Evolutionary conservation across 1,140 invertebrate genomes (phyloP).

Genomic region (Meteorus sp.): DNA sequence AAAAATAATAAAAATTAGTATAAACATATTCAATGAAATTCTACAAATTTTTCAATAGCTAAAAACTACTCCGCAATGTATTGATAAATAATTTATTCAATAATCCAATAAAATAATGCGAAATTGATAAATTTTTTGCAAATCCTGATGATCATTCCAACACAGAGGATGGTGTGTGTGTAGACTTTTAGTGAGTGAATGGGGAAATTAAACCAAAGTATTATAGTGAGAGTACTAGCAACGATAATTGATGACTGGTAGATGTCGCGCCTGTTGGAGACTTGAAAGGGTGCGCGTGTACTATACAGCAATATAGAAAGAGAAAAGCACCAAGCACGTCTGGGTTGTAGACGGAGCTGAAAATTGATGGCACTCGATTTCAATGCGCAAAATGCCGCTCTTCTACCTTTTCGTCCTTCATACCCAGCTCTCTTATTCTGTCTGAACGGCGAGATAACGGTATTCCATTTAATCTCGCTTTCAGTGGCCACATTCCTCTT

Average conservation of each 20-base stretch:
- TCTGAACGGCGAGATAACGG: conserved; percentile 27
- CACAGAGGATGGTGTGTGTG: no score
- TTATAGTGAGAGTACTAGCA: no score
- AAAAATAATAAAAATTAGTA: conserved; percentile 12
- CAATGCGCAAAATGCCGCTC: conserved; percentile 32
- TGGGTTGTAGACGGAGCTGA: conserved; percentile 11
- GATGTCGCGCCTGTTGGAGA: neutral
- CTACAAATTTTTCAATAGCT: neutral
- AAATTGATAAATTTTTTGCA: no score
- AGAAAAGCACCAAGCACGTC: conserved; percentile 13
- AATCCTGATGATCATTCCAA: no score
- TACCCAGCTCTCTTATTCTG: no score
- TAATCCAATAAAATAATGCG: neutral
- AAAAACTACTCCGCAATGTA: neutral
- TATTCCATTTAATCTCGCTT: conserved; percentile 30
- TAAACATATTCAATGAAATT: neutral
- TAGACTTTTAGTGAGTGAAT: no score
- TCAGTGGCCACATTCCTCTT: conserved; percentile 30
- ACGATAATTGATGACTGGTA: no score
- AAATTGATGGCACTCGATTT: conserved; percentile 31
- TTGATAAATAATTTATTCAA: neutral
- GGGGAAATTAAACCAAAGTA: no score
- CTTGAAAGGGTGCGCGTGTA: no score
- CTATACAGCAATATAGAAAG: neutral
- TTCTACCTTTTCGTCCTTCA: no score